A percentile compares a stretch with the other conserved stretches of the same genome.
These are phyloP conservation scores for Papilio protenor DNA, from an alignment of 2,888 invertebrate species.

Conservation along the genomic window DNA sequence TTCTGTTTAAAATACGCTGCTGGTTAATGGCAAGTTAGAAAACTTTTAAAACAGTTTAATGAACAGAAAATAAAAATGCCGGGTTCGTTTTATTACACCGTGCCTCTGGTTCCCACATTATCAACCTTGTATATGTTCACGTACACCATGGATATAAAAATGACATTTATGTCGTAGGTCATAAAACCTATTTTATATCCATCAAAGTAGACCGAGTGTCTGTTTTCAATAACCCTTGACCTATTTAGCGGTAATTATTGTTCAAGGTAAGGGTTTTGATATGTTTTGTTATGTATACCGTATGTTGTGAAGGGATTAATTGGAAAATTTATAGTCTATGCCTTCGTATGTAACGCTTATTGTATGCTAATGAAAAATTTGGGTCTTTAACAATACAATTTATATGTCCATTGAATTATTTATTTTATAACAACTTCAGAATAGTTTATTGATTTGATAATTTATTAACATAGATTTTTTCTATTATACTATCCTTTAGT, in stretches of 20 bases:
- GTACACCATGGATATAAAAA: background rate
- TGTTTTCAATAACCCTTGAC: constrained; percentile 31
- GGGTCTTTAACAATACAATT: constrained; percentile 4
- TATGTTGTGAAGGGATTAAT: constrained; percentile 14
- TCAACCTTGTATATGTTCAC: background rate
- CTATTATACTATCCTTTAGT: no score
- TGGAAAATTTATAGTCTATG: constrained; percentile 4
- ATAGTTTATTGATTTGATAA: background rate
- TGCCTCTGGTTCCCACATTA: background rate
- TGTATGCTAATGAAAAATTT: constrained; percentile 13
- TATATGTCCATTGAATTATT: constrained; percentile 5
- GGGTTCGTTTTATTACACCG: background rate
- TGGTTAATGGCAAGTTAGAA: background rate
- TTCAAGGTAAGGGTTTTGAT: constrained; percentile 34
- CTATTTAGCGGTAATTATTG: constrained; percentile 32
- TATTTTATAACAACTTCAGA: constrained; percentile 1
- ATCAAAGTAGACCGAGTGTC: background rate
- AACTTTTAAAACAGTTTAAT: background rate
- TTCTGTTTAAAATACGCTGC: background rate
- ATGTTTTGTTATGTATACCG: constrained; percentile 13
- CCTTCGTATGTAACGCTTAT: background rate
- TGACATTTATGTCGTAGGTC: background rate
- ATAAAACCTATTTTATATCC: constrained; percentile 8
- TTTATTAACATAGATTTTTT: no score
- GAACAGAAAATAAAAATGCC: constrained; percentile 8